phyloP scores from a whole-genome alignment of 2,113 vertebrate species.

The Otis tarda region DNA sequence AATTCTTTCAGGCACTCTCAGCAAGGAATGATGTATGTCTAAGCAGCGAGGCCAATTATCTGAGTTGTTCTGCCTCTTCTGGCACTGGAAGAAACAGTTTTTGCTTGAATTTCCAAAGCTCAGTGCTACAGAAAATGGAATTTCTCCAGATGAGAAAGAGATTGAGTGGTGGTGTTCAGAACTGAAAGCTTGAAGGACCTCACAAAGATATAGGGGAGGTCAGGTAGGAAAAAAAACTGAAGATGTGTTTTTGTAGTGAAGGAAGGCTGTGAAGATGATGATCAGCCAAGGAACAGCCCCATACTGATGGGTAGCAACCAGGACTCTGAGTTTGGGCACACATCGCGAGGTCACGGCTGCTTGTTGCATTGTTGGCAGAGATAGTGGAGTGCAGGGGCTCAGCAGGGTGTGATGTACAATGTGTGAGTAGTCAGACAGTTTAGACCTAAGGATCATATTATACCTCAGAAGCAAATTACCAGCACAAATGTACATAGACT shows the following conservation, averaged over 20 bases:
- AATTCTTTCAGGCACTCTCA: background rate
- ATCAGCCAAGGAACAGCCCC: background rate
- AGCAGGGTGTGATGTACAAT: background rate
- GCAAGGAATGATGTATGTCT: background rate
- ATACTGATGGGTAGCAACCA: background rate
- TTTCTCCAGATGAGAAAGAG: background rate
- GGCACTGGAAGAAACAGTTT: background rate
- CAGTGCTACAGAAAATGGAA: background rate
- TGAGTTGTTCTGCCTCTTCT: background rate
- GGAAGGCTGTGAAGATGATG: background rate
- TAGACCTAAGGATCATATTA: background rate
- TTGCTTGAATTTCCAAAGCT: background rate
- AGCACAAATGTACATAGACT: background rate
- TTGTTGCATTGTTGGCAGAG: background rate
- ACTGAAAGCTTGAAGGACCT: background rate
- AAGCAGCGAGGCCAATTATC: background rate
- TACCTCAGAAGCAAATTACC: background rate
- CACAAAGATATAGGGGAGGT: background rate
- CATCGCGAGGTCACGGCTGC: fast-evolving
- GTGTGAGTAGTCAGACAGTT: background rate
- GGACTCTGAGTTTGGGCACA: background rate
- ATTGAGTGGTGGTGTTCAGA: background rate
- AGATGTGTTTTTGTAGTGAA: background rate
- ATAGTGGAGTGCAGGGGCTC: background rate
- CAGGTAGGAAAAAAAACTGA: background rate